phyloP scores from a whole-genome alignment of 35 echinoderm and acorn worm genomes.

The Apostichopus californicus region DNA sequence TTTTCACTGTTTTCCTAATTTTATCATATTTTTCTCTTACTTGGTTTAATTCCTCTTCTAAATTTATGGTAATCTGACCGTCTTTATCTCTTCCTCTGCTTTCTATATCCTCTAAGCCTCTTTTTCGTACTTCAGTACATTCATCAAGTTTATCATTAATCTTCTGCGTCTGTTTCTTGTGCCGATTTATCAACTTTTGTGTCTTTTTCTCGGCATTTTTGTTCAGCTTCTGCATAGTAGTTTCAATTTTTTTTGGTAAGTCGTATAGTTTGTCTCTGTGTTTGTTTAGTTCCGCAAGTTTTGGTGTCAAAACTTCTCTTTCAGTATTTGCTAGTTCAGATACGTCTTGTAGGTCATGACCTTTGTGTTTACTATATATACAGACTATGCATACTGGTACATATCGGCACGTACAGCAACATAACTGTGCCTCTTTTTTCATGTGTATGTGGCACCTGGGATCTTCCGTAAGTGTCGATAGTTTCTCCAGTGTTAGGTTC shows the following conservation, averaged over 20 bases:
- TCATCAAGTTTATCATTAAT: neutral
- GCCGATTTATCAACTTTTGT: neutral
- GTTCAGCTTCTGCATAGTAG: neutral
- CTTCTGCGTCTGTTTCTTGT: neutral
- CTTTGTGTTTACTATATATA: conserved; percentile 25
- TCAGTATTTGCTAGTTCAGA: conserved; percentile 17
- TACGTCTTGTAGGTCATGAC: conserved; percentile 2
- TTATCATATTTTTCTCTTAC: neutral
- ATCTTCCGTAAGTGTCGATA: neutral
- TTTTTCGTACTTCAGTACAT: no score
- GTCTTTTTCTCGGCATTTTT: neutral
- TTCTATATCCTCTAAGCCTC: neutral
- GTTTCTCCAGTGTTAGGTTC: neutral
- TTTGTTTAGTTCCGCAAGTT: neutral
- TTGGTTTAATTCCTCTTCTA: neutral
- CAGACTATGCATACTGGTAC: conserved; percentile 16
- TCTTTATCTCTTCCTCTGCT: neutral
- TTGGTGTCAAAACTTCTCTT: neutral
- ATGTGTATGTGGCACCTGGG: neutral
- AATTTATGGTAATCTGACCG: neutral
- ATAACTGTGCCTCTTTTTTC: neutral
- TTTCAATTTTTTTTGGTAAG: neutral
- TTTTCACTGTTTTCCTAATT: neutral
- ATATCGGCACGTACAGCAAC: conserved; percentile 28
- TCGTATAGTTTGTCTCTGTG: neutral